A percentile compares a stretch with the other conserved stretches of the same genome.
Conservation (phyloP, 2,797 vertebrate species). For the Cryptoblepharus egeriae region DNA sequence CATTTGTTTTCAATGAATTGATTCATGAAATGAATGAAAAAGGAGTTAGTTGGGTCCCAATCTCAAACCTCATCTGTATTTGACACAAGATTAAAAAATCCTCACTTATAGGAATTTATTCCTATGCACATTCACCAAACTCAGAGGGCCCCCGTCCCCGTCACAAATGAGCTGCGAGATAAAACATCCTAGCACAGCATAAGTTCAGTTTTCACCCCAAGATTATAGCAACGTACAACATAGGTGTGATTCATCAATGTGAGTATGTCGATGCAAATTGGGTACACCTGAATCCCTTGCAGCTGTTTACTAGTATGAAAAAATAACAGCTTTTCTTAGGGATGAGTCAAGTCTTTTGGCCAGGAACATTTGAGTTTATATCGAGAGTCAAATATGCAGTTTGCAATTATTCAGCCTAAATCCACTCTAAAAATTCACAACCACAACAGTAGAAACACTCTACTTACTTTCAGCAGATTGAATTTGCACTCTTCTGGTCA, state of each 20-base stretch:
- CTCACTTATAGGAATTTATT: not conserved
- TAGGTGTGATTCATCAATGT: not conserved
- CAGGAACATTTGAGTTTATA: not conserved
- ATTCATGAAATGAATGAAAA: not conserved
- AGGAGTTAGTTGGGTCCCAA: not conserved
- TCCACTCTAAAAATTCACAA: not conserved
- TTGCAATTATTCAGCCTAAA: not conserved
- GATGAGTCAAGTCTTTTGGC: not conserved
- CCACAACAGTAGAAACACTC: not conserved
- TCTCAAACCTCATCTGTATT: not conserved
- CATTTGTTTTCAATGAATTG: not conserved
- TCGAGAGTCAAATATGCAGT: not conserved
- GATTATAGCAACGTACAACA: not conserved
- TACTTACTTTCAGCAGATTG: not conserved
- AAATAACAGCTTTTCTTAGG: not conserved
- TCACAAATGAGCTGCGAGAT: not conserved
- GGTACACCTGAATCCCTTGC: not conserved
- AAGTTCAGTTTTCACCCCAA: not conserved
- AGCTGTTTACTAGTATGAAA: not conserved
- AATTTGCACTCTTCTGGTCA: not conserved
- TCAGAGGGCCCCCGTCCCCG: not conserved
- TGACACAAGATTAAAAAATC: not conserved
- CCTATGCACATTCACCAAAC: not conserved
- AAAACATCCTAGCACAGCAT: not conserved
- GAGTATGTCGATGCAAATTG: not conserved